phyloP scores from a whole-genome alignment of 2,888 invertebrate genomes.

The Nemotelus nigrinus region DNA sequence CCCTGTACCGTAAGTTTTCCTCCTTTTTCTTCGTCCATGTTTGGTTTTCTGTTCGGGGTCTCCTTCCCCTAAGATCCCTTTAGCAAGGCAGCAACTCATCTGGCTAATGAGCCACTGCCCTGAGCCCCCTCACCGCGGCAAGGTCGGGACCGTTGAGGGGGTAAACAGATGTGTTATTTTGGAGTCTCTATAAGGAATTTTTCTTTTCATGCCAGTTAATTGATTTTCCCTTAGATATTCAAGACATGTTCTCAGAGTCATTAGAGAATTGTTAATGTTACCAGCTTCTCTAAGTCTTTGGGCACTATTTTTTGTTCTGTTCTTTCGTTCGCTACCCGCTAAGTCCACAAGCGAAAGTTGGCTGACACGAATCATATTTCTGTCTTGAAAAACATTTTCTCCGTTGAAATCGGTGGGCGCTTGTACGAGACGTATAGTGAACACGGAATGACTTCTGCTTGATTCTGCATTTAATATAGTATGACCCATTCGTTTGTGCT shows the following conservation, averaged over 20 bases:
- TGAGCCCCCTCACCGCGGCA: too few species aligned
- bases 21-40: too few species aligned
- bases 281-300: slow-evolving; percentile 74
- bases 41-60: too few species aligned
- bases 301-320: slow-evolving; percentile 87
- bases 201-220: slow-evolving; percentile 72
- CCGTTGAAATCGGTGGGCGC: slow-evolving; percentile 76
- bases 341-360: slow-evolving; percentile 96
- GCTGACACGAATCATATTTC: slow-evolving; percentile 80
- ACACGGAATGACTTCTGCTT: slow-evolving; percentile 95
- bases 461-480: slow-evolving; percentile 95
- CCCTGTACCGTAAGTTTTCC: too few species aligned
- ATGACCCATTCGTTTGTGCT: slow-evolving; percentile 89
- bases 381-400: slow-evolving; percentile 82
- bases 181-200: slow-evolving; percentile 95
- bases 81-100: too few species aligned
- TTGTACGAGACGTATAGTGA: slow-evolving; percentile 92
- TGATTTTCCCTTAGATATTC: slow-evolving; percentile 93
- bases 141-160: too few species aligned
- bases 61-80: too few species aligned
- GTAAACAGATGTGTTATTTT: slow-evolving; percentile 95
- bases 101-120: too few species aligned
- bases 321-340: slow-evolving; percentile 95
- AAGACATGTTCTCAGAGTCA: slow-evolving; percentile 91
- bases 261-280: slow-evolving; percentile 97